Evolutionary conservation across 2,797 vertebrate genomes (phyloP), one percentile per base, ranked within the genome.

Genomic region (Gadopsis bispinosus): DNA sequence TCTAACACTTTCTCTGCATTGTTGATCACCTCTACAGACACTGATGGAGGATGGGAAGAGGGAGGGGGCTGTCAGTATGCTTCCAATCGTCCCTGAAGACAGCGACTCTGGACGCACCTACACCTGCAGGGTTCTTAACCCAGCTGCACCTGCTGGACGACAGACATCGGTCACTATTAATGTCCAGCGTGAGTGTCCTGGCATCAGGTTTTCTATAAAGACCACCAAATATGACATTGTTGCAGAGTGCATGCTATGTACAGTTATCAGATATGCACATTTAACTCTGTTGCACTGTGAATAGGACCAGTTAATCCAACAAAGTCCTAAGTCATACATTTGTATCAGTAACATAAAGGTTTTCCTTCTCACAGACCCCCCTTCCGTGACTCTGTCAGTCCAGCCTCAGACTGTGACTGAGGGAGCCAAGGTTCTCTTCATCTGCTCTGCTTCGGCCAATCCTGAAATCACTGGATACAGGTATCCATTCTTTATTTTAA

Each of bases 381-480:
- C 97, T 0, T 90, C 95, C 20, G 97, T 98, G 86, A 97, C 96
- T 31, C 93, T 98, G 33, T 97, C 97, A 3, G 97, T 97, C 50
- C 96, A 97, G 73, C 97, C 97, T 16, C 97, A 97, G 84, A 97
- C 96, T 2, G 96, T 96, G 68, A 95, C 95, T 1, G 97, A 97
- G 39, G 97, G 97, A 81, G 94, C 96, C 59, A 97, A 96, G 63
- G 97, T 97, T 67, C 95, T 95, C 61, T 97, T 98, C 82, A 92
- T 96, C 86, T 98, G 97, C 91, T 94, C 94, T 7, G 97, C 97
- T 35, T 96, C 96, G 0, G 97, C 97, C 83, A 97, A 97, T 84
- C 97, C 97, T 10, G 97, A 97, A 73, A 96, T 98, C 88, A 97
- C 96, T 0, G 95, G 95, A 79, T 98, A 98, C 93, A 96, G 97